These are phyloP conservation scores for Aproaerema taeniolella DNA, from an alignment of 2,888 invertebrate genomes.

Conservation along the genomic window DNA sequence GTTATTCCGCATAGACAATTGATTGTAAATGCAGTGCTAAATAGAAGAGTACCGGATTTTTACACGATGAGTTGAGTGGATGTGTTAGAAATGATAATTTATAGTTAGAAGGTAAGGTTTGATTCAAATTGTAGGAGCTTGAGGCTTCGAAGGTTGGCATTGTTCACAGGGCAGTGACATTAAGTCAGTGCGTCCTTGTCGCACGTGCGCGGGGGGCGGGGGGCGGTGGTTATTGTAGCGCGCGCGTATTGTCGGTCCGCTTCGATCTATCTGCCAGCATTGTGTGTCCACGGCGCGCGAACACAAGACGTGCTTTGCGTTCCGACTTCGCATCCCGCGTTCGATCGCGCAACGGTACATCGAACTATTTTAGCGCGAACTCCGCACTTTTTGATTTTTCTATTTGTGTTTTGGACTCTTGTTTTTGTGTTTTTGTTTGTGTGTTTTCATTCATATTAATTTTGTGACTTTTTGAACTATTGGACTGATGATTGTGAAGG, in stretches of 20 bases:
- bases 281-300: conserved; percentile 64
- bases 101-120: conserved; percentile 28
- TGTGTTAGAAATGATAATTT: conserved; percentile 10
- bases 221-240: conserved; percentile 72
- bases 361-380: conserved; percentile 44
- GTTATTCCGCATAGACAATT: conserved; percentile 72
- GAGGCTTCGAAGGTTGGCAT: conserved; percentile 58
- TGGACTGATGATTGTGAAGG: conserved; percentile 33
- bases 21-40: conserved; percentile 51
- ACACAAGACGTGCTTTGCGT: conserved; percentile 51
- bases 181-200: conserved; percentile 74
- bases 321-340: conserved; percentile 39
- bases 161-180: conserved; percentile 76
- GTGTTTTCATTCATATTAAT: conserved; percentile 34
- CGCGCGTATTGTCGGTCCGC: conserved; percentile 73
- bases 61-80: conserved; percentile 14
- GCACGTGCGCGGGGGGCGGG: conserved; percentile 61
- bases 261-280: conserved; percentile 77
- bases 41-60: conserved; percentile 38
- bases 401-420: conserved; percentile 46
- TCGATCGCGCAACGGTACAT: conserved; percentile 48
- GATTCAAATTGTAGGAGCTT: conserved; percentile 37
- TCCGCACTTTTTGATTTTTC: conserved; percentile 22
- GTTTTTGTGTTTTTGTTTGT: conserved; percentile 43
- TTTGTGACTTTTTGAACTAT: conserved; percentile 40